Base-by-base conservation (phyloP, 2,797 vertebrate species). In the Chloroceryle amazona region DNA sequence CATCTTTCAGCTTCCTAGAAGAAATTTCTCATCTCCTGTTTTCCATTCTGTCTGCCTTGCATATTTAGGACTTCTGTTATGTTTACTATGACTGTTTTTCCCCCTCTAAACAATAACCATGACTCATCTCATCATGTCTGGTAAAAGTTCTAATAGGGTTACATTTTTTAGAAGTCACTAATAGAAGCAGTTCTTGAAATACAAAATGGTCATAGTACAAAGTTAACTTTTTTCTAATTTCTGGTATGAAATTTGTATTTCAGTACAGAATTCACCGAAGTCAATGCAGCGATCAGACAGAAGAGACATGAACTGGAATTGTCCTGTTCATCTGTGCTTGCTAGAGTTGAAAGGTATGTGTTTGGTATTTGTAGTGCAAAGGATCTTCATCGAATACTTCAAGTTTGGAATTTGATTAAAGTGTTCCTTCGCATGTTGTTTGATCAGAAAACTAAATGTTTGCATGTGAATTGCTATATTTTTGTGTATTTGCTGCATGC, bases 191-290 rank as follows among this genome's bases (percentile, higher is more conserved):
- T 81, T 78, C 65, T 5, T 55, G 26, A 75, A 84, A 81, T 62
- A 37, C 3, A 65, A 61, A 92, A 46, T 46, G 13, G 4, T 44
- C 44, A 5, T 31, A 80, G 35, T 57, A 52, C 62, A 52, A 72
- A 93, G 37, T 65, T 89, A 71, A 95, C 23, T 37, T 76, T 62
- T 62, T 75, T 65, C 3, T 89, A 71, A 95, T 19, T 81, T 62
- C 63, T 79, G 52, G 4, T 46, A 6, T 96, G 70, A 94, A 95
- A 95, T 94, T 91, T 97, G 23, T 96, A 63, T 97, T 99, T 97
- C 97, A 99, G 99, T 96, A 95, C 97, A 96, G 98, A 99, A 97
- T 84, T 98, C 93, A 96, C 90, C 81, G 99, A 99, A 96, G 98
- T 99, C 54, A 95, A 97, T 76, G 84, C 96, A 25, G 90, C 80